These are phyloP conservation scores for Pteropus alecto DNA, from an alignment of 2,113 vertebrate genomes.

Conservation along the genomic window DNA sequence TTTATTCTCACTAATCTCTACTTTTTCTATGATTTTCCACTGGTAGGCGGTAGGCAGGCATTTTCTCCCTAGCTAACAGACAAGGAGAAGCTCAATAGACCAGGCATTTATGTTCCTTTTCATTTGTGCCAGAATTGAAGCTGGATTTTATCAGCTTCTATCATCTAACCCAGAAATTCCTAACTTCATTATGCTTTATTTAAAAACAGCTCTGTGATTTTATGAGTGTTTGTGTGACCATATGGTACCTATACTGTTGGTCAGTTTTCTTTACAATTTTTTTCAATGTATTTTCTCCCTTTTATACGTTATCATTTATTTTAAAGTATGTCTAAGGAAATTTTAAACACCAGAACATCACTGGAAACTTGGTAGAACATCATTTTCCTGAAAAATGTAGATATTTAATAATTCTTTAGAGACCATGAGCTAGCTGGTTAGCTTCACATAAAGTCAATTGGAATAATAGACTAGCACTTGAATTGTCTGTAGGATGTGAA, in stretches of 20 bases:
- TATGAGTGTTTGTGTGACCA: background rate
- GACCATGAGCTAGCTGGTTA: background rate
- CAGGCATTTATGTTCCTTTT: background rate
- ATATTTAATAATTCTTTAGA: conserved; percentile 27
- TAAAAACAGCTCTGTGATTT: conserved; percentile 15
- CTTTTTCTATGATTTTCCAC: conserved; percentile 58
- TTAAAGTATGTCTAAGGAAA: background rate
- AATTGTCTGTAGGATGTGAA: background rate
- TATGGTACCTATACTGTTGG: background rate
- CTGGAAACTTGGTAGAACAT: conserved; percentile 25
- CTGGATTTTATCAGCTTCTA: conserved; percentile 13
- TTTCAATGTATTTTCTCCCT: background rate
- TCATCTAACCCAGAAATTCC: conserved; percentile 7
- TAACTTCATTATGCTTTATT: background rate
- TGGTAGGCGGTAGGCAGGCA: conserved; percentile 46
- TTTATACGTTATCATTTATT: conserved; percentile 34
- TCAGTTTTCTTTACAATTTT: conserved; percentile 12
- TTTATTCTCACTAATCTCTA: conserved; percentile 83
- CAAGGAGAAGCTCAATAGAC: background rate
- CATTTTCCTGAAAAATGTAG: conserved; percentile 29
- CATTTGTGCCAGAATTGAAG: conserved; percentile 29
- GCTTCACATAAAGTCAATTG: background rate
- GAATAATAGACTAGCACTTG: background rate
- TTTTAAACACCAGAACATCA: conserved; percentile 35
- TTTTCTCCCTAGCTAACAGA: conserved; percentile 60